These are phyloP conservation scores for Perca fluviatilis DNA, from an alignment of 2,113 vertebrate species.

Conservation along the genomic window DNA sequence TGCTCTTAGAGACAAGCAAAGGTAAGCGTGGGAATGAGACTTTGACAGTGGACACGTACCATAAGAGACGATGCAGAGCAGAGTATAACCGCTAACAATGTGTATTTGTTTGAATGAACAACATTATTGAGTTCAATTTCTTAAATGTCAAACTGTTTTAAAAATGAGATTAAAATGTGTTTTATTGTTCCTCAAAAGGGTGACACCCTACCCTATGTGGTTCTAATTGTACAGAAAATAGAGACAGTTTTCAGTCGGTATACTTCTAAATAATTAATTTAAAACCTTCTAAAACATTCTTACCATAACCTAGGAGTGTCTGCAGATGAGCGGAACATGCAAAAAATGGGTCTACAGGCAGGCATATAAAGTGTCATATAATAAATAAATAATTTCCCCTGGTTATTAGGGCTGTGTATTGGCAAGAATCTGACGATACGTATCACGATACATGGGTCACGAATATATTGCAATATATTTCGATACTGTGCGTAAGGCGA, in stretches of 20 bases:
- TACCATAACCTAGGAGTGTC: neutral
- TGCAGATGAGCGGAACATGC: neutral
- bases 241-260: neutral
- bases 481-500: too few species aligned
- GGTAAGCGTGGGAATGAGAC: too few species aligned
- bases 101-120: neutral
- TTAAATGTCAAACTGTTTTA: neutral
- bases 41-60: too few species aligned
- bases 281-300: neutral
- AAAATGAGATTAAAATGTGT: neutral
- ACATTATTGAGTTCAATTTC: neutral
- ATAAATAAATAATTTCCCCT: neutral
- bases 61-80: neutral
- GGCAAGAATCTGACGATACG: too few species aligned
- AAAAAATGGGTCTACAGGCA: neutral
- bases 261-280: neutral
- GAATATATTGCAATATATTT: too few species aligned
- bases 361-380: neutral
- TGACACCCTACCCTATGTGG: neutral
- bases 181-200: neutral
- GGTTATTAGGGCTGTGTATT: neutral
- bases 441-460: too few species aligned
- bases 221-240: neutral
- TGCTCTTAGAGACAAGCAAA: too few species aligned
- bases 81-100: neutral